Base-by-base conservation (phyloP, 2,888 invertebrate species). In the Plebejus melissa region DNA sequence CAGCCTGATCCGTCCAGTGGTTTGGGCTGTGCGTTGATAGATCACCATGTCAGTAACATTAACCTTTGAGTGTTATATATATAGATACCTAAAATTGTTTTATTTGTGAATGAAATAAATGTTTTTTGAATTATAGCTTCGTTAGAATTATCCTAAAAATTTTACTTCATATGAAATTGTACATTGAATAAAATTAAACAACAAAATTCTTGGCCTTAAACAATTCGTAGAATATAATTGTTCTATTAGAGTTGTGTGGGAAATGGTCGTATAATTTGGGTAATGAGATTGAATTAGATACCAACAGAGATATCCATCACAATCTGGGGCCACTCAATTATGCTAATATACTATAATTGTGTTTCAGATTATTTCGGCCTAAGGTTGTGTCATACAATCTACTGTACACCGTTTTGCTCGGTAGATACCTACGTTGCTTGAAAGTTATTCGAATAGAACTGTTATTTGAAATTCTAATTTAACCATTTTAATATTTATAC, bases 331-430 rank as follows among this genome's bases (percentile, higher is more conserved):
- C 32, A 65, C 65, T 65, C 65, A 65, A 65, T 65, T 65, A 65
- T 65, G 65, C 32, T 65, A 32, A 60, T 60, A 16, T 32, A 22
- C 65, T 36, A 65, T n/a, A n/a, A n/a, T 65, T 65, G 65, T 65
- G 65, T 65, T 65, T 65, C 32, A 65, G 65, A 65, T 65, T 65
- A 65, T 65, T 65, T 65, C 13, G 16, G 65, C 65, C 32, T 65
- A 36, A 16, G 65, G 28, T 65, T 65, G 65, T 36, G 65, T 32
- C 65, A 65, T 36, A 36, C 65, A 65, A 28, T 60, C 11, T 60
- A 28, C 32, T 36, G 22, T 22, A 13, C 28, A 16, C 65, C 60
- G 60, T 60, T 36, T 65, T 32, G 13, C 36, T 22, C 32, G 32
- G 32, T 65, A 13, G 32, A 36, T 65, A 32, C 22, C 22, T 32